phyloP scores from a whole-genome alignment of 1,140 invertebrate genomes.

The Philaenus spumarius region DNA sequence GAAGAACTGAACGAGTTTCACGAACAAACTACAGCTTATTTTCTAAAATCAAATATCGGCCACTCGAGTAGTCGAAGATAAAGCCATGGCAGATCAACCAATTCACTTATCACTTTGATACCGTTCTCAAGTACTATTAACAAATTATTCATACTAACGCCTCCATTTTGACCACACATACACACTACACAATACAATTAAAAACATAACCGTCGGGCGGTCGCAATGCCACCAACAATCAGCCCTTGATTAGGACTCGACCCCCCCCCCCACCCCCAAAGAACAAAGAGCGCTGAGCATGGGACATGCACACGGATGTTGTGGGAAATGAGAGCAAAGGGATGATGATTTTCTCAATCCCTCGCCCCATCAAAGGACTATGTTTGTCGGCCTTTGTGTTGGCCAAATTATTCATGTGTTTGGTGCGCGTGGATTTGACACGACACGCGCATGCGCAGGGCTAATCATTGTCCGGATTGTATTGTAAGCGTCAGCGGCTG shows the following conservation, averaged over 20 bases:
- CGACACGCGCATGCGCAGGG: neutral
- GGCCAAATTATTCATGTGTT: conserved; percentile 14
- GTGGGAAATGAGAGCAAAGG: conserved; percentile 11
- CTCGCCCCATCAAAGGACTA: neutral
- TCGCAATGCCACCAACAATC: neutral
- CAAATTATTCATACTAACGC: neutral
- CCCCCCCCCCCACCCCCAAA: too few species aligned
- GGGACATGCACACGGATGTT: conserved; percentile 1
- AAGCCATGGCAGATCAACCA: too few species aligned
- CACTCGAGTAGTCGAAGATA: too few species aligned
- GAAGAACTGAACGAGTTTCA: too few species aligned
- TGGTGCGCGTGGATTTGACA: conserved; percentile 9
- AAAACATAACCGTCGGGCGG: neutral
- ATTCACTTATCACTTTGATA: too few species aligned
- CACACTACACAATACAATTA: neutral
- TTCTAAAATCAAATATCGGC: too few species aligned
- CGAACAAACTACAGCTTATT: too few species aligned
- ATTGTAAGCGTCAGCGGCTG: neutral
- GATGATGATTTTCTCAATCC: conserved; percentile 18
- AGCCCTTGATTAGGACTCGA: neutral
- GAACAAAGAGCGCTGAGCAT: too few species aligned
- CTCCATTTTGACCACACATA: neutral
- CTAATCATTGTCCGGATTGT: conserved; percentile 1
- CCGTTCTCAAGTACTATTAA: too few species aligned
- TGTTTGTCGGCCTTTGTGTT: conserved; percentile 10